These are phyloP conservation scores for Lepidostoma basale DNA, from an alignment of 1,140 invertebrate species.

Conservation along the genomic window DNA sequence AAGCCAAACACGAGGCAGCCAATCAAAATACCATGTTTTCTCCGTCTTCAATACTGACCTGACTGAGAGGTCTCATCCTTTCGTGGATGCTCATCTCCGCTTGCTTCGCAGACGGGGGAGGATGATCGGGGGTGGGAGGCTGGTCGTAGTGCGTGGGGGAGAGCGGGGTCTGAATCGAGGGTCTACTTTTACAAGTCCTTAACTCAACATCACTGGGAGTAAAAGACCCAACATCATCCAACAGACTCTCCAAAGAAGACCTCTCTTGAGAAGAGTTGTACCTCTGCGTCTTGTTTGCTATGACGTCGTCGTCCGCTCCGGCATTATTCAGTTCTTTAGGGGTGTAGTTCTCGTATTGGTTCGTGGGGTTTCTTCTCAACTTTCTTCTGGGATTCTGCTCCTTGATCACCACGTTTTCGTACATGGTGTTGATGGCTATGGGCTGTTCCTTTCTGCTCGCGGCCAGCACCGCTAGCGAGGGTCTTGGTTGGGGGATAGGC, in stretches of 20 bases:
- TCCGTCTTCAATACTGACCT: slow-evolving; percentile 67
- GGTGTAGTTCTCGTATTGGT: slow-evolving; percentile 50
- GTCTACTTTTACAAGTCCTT: slow-evolving; percentile 50
- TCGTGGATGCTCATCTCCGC: slow-evolving; percentile 90
- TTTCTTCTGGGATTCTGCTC: slow-evolving; percentile 76
- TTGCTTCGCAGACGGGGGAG: slow-evolving; percentile 88
- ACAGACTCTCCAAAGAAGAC: slow-evolving; percentile 69
- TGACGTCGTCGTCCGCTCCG: slow-evolving; percentile 50
- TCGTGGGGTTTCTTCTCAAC: slow-evolving; percentile 63
- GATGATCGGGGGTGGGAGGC: slow-evolving; percentile 92
- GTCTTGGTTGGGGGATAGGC: slow-evolving; percentile 54
- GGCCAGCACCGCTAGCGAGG: slow-evolving; percentile 50
- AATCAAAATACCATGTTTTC: slow-evolving; percentile 21
- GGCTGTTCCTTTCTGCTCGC: slow-evolving; percentile 63
- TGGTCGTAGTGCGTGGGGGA: slow-evolving; percentile 90
- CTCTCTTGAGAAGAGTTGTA: slow-evolving; percentile 60
- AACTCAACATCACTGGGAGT: slow-evolving; percentile 55
- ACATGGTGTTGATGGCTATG: slow-evolving; percentile 73
- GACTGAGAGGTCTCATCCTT: slow-evolving; percentile 85
- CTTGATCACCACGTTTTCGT: slow-evolving; percentile 74
- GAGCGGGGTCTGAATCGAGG: slow-evolving; percentile 62
- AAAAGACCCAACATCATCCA: slow-evolving; percentile 60
- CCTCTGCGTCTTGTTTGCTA: slow-evolving; percentile 48
- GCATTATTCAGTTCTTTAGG: slow-evolving; percentile 66
- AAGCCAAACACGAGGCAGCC: slow-evolving; percentile 19